Evolutionary conservation across 2,113 vertebrate genomes (phyloP).

Genomic region (Leptobrachium ailaonicum): DNA sequence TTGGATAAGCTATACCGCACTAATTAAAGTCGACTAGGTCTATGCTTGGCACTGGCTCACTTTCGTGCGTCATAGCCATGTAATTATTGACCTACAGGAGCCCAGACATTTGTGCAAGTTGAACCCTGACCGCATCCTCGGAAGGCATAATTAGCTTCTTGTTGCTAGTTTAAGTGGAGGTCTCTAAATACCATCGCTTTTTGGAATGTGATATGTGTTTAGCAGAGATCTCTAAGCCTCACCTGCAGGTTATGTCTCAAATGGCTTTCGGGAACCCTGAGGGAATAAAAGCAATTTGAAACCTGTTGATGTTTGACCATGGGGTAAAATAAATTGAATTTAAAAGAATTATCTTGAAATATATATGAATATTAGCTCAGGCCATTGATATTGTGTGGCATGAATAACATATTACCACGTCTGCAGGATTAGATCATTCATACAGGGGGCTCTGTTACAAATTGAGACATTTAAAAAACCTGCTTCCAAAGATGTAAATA

Average conservation of each 20-base stretch:
- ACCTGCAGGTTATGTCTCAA: neutral
- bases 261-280: neutral
- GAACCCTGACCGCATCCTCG: conserved; percentile 38
- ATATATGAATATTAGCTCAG: too few relatives aligned
- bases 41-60: conserved; percentile 14
- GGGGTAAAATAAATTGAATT: neutral
- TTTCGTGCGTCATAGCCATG: conserved; percentile 42
- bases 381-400: too few relatives aligned
- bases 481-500: too few relatives aligned
- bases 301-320: conserved; percentile 8
- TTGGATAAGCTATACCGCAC: conserved; percentile 37
- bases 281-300: conserved; percentile 19
- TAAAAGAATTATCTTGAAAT: too few relatives aligned
- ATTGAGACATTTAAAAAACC: too few relatives aligned
- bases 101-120: conserved; percentile 25
- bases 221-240: neutral
- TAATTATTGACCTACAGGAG: conserved; percentile 41
- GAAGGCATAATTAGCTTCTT: conserved; percentile 49
- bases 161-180: conserved; percentile 26
- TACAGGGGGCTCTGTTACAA: too few relatives aligned
- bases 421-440: too few relatives aligned
- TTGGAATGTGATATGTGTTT: neutral
- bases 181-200: conserved; percentile 37
- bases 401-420: too few relatives aligned
- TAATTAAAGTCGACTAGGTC: conserved; percentile 33